Base-by-base conservation (phyloP, 1,140 invertebrate species). In the Goniozus legneri region DNA sequence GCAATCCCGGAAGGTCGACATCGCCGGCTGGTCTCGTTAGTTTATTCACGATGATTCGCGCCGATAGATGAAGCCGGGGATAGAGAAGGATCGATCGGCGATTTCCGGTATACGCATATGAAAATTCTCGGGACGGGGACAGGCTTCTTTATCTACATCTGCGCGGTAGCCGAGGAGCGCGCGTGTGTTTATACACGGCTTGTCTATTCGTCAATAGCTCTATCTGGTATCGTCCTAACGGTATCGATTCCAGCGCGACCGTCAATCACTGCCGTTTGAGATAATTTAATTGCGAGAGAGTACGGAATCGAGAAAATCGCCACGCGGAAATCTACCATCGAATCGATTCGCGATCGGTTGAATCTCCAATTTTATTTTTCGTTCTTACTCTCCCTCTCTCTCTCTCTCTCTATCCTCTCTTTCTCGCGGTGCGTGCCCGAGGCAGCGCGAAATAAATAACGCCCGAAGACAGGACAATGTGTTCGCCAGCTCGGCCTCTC, bases 121-220 rank as follows among this genome's bases (percentile, higher is more conserved):
- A n/a, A n/a, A 31, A 3, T 12, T 31, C 18, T 33, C 8, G 12
- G 20, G 37, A 30, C 24, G 27, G 22, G 21, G 24, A 10, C 4
- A 27, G 24, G 4, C 24, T 27, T 27, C 4, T 37, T 60, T 60
- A 60, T 60, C 56, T 59, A 15, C 22, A 31, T 58, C 52, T 52
- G 24, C 41, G 19, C 27, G 34, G 52, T 59, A 59, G 57, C 57
- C 24, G 12, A 8, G 12, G 36, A 27, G 4, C 30, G 16, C 18
- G 18, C 18, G 22, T 32, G 40, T 52, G 49, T 58, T 55, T 58
- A 55, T 52, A 32, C 22, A 14, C 16, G 39, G 30, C 40, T 53
- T 45, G 57, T 56, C 58, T 53, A 60, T 60, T 59, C 46, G 44
- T 60, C 58, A 60, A 60, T 52, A 13, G 49, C 14, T 20, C 32